These are phyloP conservation scores for Branchinecta lindahli DNA, from an alignment of 1,140 invertebrate species.

Conservation along the genomic window DNA sequence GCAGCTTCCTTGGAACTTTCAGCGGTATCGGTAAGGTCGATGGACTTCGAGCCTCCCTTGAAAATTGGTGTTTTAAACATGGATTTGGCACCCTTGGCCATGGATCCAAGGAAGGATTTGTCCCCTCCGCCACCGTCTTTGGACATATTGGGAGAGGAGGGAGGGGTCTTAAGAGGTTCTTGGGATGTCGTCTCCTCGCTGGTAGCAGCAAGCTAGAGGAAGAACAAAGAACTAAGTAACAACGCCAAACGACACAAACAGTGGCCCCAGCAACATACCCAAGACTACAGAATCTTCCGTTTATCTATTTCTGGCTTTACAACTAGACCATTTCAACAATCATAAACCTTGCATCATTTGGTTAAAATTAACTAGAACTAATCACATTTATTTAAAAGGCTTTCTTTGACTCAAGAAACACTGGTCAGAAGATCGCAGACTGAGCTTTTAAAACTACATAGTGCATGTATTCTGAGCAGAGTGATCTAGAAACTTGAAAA, in stretches of 20 bases:
- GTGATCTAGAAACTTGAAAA: no score
- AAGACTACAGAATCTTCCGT: not conserved
- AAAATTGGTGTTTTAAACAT: not conserved
- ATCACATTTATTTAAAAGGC: no score
- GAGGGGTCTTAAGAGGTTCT: not conserved
- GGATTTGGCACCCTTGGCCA: conserved; percentile 2
- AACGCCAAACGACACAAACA: not conserved
- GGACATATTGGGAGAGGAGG: conserved; percentile 1
- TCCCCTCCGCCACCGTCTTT: conserved; percentile 4
- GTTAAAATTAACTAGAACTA: no score
- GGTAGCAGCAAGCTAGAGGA: not conserved
- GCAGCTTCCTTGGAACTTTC: not conserved
- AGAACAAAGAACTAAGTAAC: not conserved
- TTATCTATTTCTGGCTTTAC: not conserved
- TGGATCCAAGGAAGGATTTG: not conserved
- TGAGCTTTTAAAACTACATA: no score
- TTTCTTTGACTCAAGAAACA: no score
- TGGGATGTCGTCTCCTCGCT: not conserved
- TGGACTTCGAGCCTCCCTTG: not conserved
- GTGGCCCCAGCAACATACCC: not conserved
- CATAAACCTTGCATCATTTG: no score
- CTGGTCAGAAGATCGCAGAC: no score
- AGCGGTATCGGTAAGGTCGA: not conserved
- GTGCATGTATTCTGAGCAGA: no score
- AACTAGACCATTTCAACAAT: no score